Evolutionary conservation across 2,113 vertebrate genomes (phyloP).

Genomic region (Tautogolabrus adspersus): DNA sequence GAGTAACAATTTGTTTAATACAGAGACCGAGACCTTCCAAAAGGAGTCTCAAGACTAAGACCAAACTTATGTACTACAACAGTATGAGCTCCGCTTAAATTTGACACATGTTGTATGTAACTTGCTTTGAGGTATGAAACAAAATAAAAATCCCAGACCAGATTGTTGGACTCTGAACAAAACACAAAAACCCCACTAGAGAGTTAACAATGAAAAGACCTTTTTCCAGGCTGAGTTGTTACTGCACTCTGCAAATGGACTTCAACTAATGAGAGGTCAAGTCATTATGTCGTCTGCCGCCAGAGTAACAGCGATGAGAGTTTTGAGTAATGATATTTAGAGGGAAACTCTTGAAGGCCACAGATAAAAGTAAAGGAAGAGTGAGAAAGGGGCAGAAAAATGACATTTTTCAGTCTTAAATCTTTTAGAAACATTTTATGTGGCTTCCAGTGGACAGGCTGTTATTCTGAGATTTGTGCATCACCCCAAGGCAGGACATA

Average conservation of each 20-base stretch:
- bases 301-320: constrained; percentile 51
- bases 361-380: not conserved
- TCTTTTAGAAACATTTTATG: constrained; percentile 37
- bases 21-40: no score
- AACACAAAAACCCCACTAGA: constrained; percentile 12
- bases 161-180: constrained; percentile 9
- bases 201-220: constrained; percentile 20
- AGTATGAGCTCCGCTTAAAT: not conserved
- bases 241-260: constrained; percentile 31
- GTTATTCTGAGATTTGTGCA: constrained; percentile 53
- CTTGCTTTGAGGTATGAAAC: not conserved
- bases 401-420: constrained; percentile 38
- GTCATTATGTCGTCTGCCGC: constrained; percentile 38
- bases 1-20: no score
- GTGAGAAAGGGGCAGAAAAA: constrained; percentile 9
- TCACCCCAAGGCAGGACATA: constrained; percentile 52
- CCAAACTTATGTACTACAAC: no score
- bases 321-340: constrained; percentile 30
- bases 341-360: not conserved
- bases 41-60: no score
- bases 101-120: not conserved
- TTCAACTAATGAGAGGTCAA: constrained; percentile 57
- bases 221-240: constrained; percentile 37
- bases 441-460: constrained; percentile 36
- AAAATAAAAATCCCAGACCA: constrained; percentile 12